A percentile compares a stretch with the other conserved stretches of the same genome.
Evolutionary conservation across 1,140 invertebrate genomes (phyloP).

Genomic region (Riptortus pedestris): DNA sequence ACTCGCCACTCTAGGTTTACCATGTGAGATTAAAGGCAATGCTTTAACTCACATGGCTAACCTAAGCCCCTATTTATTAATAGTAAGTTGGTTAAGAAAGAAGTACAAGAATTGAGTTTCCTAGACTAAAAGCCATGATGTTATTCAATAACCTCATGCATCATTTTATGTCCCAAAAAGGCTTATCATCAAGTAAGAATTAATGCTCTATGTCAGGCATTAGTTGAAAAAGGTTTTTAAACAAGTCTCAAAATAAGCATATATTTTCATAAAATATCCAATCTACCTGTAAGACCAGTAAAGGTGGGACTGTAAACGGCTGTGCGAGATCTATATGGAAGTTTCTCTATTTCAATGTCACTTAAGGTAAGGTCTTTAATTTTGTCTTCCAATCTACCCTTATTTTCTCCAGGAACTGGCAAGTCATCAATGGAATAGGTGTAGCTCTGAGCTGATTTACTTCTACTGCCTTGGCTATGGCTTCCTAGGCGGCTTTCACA

Average conservation of each 20-base stretch:
- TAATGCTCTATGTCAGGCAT: not conserved
- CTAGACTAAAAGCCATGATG: not conserved
- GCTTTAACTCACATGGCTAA: too few relatives aligned
- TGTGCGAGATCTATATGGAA: constrained; percentile 8
- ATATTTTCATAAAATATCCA: not conserved
- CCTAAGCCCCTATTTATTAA: too few relatives aligned
- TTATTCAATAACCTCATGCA: not conserved
- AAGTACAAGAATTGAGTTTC: not conserved
- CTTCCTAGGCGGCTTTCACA: not conserved
- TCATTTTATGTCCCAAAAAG: not conserved
- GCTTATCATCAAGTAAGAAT: not conserved
- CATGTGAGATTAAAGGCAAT: too few relatives aligned
- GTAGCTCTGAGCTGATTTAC: not conserved
- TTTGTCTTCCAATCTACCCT: not conserved
- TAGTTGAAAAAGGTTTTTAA: not conserved
- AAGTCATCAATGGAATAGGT: not conserved
- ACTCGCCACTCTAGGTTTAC: too few relatives aligned
- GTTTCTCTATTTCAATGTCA: constrained; percentile 2
- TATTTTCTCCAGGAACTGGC: not conserved
- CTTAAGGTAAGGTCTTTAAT: not conserved
- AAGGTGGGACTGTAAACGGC: constrained; percentile 16
- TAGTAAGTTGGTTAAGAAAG: too few relatives aligned
- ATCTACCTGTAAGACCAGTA: not conserved
- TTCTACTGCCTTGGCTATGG: not conserved
- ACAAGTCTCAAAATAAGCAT: not conserved